Evolutionary conservation across 2,797 vertebrate genomes (phyloP).

Genomic region (Sebastes hubbsi): DNA sequence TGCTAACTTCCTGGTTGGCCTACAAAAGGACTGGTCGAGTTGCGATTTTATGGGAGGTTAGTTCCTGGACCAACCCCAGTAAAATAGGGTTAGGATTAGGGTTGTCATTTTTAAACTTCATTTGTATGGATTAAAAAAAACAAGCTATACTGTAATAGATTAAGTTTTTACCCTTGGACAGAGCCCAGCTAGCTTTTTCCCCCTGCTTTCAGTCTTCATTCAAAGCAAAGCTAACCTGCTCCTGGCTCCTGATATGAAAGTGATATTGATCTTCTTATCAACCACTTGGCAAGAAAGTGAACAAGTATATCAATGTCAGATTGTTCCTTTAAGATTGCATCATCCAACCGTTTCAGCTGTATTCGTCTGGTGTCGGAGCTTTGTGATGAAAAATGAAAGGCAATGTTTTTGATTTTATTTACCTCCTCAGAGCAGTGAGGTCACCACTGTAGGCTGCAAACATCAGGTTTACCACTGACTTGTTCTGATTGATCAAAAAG

Average conservation of each 20-base stretch:
- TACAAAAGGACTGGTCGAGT: not conserved
- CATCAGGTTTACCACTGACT: slow-evolving; percentile 89
- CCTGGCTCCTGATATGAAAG: not conserved
- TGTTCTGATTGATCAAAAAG: slow-evolving; percentile 79
- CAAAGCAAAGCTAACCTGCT: not conserved
- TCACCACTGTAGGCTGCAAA: slow-evolving; percentile 91
- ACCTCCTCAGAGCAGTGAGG: slow-evolving; percentile 88
- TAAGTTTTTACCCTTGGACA: not conserved
- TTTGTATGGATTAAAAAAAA: not conserved
- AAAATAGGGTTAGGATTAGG: not conserved
- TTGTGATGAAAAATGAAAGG: slow-evolving; percentile 4
- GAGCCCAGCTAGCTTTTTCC: rapidly evolving
- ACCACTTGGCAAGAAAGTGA: not conserved
- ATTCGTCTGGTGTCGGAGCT: not conserved
- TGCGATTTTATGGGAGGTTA: not conserved
- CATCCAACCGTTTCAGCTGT: not conserved
- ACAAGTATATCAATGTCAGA: not conserved
- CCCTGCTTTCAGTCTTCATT: not conserved
- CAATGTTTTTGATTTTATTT: slow-evolving; percentile 5
- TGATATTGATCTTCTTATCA: not conserved
- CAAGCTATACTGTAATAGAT: not conserved
- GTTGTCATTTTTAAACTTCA: not conserved
- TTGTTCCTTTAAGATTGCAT: not conserved
- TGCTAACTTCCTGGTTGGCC: no score
- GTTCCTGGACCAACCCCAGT: not conserved